These are phyloP conservation scores for Montipora cactus DNA, from an alignment of 64 coral and sea anemone genomes.

Conservation along the genomic window DNA sequence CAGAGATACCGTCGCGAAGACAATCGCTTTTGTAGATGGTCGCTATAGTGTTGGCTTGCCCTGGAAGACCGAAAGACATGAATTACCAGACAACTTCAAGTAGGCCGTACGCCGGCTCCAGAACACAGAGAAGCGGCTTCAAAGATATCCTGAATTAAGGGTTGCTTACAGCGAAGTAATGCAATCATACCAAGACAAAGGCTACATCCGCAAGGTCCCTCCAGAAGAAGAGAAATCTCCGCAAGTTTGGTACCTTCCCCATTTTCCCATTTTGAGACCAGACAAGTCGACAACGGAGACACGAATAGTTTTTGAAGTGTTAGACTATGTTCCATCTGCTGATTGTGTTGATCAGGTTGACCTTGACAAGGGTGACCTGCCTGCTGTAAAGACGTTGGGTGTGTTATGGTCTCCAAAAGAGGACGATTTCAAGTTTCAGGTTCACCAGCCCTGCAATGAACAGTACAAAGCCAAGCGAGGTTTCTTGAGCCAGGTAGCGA, in stretches of 20 bases:
- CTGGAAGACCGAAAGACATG: constrained; percentile 32
- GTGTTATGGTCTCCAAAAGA: no score
- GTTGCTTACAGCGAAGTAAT: constrained; percentile 54
- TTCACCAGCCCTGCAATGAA: background rate
- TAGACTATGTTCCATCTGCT: no score
- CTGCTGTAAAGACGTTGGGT: no score
- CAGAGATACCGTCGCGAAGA: background rate
- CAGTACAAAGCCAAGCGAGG: background rate
- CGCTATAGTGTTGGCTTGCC: constrained; percentile 53
- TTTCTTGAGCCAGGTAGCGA: no score
- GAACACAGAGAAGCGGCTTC: constrained; percentile 53
- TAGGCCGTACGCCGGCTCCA: constrained; percentile 57
- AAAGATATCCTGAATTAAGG: constrained; percentile 14
- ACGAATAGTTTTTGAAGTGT: constrained; percentile 50
- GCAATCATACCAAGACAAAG: constrained; percentile 54
- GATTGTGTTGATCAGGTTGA: no score
- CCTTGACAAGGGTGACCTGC: no score
- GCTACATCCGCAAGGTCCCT: constrained; percentile 53
- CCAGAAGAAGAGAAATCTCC: constrained; percentile 26
- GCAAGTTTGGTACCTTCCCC: constrained; percentile 68
- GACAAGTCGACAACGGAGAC: constrained; percentile 76
- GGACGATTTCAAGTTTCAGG: no score
- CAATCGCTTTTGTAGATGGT: constrained; percentile 11
- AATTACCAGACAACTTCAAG: constrained; percentile 56
- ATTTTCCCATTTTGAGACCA: constrained; percentile 81